Conservation (phyloP, 2,888 invertebrate genomes). For the Eutolmus rufibarbis region DNA sequence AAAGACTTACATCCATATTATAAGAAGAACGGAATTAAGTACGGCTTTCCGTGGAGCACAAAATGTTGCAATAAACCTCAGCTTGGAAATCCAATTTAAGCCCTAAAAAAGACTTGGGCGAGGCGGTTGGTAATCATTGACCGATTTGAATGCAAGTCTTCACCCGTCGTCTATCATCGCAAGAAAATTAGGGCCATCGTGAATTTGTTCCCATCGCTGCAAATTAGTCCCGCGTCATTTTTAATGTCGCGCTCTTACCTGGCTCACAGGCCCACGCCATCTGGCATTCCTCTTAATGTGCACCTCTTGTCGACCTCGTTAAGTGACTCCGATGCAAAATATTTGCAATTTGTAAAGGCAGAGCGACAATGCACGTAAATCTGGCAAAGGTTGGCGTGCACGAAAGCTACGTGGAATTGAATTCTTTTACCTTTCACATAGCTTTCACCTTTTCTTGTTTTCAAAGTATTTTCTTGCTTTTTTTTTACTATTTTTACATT, state of each 20-base stretch:
- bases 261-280: neutral
- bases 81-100: neutral
- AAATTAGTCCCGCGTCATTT: constrained; percentile 14
- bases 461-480: neutral
- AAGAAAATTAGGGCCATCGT: neutral
- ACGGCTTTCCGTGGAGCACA: no score
- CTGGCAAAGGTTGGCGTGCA: neutral
- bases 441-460: neutral
- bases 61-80: neutral
- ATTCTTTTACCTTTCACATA: neutral
- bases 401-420: neutral
- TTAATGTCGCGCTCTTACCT: neutral
- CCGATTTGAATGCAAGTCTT: neutral
- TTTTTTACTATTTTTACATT: neutral
- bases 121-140: neutral
- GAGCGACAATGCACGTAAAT: neutral
- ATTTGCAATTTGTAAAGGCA: constrained; percentile 21
- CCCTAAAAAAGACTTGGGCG: neutral
- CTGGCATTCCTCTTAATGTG: neutral
- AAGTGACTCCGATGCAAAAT: constrained; percentile 27
- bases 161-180: neutral
- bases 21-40: no score
- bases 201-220: neutral
- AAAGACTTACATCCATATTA: no score
- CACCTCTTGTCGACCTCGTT: constrained; percentile 11